Base-by-base conservation (phyloP, 2,113 vertebrate species). In the Beaufortia kweichowensis region DNA sequence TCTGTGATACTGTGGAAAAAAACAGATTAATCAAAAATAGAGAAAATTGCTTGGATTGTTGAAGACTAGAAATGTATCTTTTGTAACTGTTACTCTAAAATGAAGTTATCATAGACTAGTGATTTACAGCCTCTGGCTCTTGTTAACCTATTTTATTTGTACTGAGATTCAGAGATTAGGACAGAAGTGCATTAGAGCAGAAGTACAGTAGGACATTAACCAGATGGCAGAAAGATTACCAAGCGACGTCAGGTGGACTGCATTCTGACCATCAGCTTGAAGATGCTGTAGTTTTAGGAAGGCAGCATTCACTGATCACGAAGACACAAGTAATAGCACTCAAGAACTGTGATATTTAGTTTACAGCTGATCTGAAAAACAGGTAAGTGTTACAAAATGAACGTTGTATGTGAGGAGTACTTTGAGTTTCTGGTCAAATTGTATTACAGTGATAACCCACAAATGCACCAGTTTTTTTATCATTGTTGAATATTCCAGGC, bases 221-320 rank as follows among this genome's bases (percentile, higher is more conserved):
- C 75, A 77, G 64, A 77, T 77, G 75, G 75, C 57, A 33, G 55
- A 48, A 77, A 77, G 75, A 77, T 77, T 77, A 77, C 23, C 24
- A 55, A 10, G 28, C 64, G 60, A 77, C 75, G 53, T 77, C 75
- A 69, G 75, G 43, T 31, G 53, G 33, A 53, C 48, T 31, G 23
- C 6, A 46, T 12, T 43, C 35, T 76, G 68, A 68, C 39, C 55
- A 35, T 60, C 64, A 57, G 39, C 33, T 26, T 17, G 8, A 60
- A 12, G 41, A 53, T 11, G 33, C 55, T 28, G 62, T 48, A 76
- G 46, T 50, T 75, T 64, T 24, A 33, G 60, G 62, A 55, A 57
- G 53, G 43, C 26, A 11, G 24, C 55, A 46, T 15, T 77, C 26
- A 48, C 14, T 33, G 75, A 70, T 31, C 24, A 59, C 6, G 15